Conservation (phyloP, 2,888 invertebrate species). For the Barypeithes pellucidus region DNA sequence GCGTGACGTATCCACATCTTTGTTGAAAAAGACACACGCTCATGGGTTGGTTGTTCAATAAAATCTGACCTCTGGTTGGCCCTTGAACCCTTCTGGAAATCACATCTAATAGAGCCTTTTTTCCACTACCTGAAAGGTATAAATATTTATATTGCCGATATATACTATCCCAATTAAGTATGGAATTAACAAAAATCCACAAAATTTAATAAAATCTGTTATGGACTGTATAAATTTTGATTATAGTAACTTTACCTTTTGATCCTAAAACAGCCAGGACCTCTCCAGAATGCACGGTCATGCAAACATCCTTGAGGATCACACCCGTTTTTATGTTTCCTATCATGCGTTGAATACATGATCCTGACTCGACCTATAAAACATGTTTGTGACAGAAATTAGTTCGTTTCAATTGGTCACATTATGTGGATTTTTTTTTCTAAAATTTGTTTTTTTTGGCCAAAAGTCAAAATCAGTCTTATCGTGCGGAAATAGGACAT, state of each 20-base stretch:
- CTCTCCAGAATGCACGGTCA: slow-evolving; percentile 93
- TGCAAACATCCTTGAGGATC: slow-evolving; percentile 93
- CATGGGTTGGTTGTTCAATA: slow-evolving; percentile 90
- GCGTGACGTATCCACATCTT: slow-evolving; percentile 91
- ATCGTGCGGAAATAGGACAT: no score
- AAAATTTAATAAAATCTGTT: neutral
- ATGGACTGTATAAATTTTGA: no score
- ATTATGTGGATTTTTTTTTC: neutral
- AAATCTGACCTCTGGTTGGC: slow-evolving; percentile 89
- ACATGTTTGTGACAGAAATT: no score
- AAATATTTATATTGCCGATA: no score
- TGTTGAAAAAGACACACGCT: slow-evolving; percentile 87
- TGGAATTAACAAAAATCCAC: no score
- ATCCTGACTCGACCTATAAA: slow-evolving; percentile 84
- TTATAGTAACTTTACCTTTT: slow-evolving; percentile 88
- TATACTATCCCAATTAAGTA: no score
- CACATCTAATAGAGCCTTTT: slow-evolving; percentile 94
- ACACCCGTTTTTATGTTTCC: slow-evolving; percentile 88
- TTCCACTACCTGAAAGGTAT: slow-evolving; percentile 85
- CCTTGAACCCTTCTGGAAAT: slow-evolving; percentile 87
- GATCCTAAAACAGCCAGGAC: slow-evolving; percentile 94
- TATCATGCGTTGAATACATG: slow-evolving; percentile 82
- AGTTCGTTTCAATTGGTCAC: no score
- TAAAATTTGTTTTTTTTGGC: no score
- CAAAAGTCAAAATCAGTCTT: no score